phyloP scores from a whole-genome alignment of 2,797 vertebrate genomes.

The Typhlichthys subterraneus region DNA sequence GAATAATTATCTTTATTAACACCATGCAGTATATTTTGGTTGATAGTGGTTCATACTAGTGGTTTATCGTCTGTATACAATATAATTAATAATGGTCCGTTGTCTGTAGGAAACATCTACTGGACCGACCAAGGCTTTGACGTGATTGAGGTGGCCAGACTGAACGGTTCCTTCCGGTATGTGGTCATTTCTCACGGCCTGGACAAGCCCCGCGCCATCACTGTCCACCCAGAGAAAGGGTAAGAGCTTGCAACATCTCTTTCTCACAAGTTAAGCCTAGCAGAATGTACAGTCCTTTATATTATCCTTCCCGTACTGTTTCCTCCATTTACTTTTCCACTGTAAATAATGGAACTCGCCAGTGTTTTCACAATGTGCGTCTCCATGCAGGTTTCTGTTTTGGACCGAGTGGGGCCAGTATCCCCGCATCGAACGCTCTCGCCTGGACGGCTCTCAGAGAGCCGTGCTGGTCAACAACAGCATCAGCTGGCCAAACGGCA shows the following conservation, averaged over 20 bases:
- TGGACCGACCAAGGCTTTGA: conserved; percentile 99
- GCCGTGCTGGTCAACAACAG: conserved; percentile 90
- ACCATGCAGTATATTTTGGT: too few relatives aligned
- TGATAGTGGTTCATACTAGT: too few relatives aligned
- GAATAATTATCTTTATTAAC: too few relatives aligned
- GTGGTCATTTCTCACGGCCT: conserved; percentile 96
- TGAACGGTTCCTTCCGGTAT: conserved; percentile 96
- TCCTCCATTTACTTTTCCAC: neutral
- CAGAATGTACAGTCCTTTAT: neutral
- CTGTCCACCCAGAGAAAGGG: conserved; percentile 94
- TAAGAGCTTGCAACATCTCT: conserved; percentile 59
- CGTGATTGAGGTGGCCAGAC: conserved; percentile 93
- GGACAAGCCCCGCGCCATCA: conserved; percentile 95
- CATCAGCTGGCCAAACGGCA: conserved; percentile 98
- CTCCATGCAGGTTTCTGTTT: conserved; percentile 86
- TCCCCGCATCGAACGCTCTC: conserved; percentile 93
- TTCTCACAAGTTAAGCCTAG: neutral
- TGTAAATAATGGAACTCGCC: too few relatives aligned
- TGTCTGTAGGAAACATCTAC: conserved; percentile 89
- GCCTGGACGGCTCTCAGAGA: conserved; percentile 88
- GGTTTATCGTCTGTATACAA: too few relatives aligned
- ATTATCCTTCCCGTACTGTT: neutral
- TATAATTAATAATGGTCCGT: neutral
- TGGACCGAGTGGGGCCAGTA: conserved; percentile 99
- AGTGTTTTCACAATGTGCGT: too few relatives aligned